These are phyloP conservation scores for Grantiella picta DNA, from an alignment of 2,113 vertebrate genomes.

Conservation along the genomic window DNA sequence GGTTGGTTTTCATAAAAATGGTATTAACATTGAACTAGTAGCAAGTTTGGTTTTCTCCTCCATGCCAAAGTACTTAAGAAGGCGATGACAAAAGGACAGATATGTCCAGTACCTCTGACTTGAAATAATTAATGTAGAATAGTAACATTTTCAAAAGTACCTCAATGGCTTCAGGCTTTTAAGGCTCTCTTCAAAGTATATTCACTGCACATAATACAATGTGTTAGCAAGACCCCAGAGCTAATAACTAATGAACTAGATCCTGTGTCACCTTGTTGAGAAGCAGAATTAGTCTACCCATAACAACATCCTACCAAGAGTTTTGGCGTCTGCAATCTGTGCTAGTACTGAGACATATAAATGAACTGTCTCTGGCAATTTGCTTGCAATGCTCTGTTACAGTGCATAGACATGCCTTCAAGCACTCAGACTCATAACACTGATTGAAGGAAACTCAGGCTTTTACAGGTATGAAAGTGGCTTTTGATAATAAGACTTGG, in stretches of 20 bases:
- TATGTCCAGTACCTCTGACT: not conserved
- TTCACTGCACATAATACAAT: not conserved
- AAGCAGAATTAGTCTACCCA: not conserved
- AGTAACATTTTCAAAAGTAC: slow-evolving; percentile 2
- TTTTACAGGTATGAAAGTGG: not conserved
- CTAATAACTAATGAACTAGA: slow-evolving; percentile 17
- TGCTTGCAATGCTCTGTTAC: not conserved
- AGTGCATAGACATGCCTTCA: not conserved
- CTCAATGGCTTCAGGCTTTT: not conserved
- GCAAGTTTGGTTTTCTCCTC: not conserved
- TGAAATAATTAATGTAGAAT: not conserved
- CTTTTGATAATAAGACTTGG: not conserved
- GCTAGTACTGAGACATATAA: not conserved
- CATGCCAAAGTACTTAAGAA: not conserved
- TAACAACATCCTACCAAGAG: not conserved
- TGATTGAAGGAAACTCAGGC: not conserved
- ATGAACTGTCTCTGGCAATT: not conserved
- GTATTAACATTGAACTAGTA: not conserved
- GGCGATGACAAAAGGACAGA: slow-evolving; percentile 2
- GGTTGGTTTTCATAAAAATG: not conserved
- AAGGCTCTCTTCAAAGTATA: slow-evolving; percentile 1
- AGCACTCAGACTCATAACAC: not conserved
- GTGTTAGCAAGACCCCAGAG: not conserved
- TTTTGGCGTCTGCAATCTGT: not conserved
- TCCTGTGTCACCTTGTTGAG: not conserved